These are phyloP conservation scores for Discoglossus pictus DNA, from an alignment of 2,797 vertebrate species.

Conservation along the genomic window DNA sequence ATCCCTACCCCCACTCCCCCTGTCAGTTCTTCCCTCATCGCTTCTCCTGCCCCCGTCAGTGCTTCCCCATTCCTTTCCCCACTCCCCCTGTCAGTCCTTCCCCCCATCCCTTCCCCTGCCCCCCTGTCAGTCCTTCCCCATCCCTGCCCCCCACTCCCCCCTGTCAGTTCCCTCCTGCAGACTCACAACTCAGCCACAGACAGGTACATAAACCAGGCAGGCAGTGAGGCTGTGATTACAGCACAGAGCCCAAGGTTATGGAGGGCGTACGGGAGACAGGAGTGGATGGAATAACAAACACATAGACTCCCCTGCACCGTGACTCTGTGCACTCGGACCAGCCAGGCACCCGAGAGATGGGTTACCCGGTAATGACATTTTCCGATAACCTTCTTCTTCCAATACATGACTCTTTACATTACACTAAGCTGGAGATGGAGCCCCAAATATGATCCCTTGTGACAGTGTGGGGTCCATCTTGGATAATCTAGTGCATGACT, in stretches of 20 bases:
- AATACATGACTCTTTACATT: no score
- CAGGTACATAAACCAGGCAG: constrained; percentile 50
- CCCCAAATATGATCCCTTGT: no score
- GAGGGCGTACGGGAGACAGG: constrained; percentile 34
- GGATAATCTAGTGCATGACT: no score
- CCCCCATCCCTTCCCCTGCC: background rate
- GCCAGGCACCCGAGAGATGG: constrained; percentile 15
- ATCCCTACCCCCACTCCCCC: constrained; percentile 46
- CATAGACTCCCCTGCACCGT: constrained; percentile 13
- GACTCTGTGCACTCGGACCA: constrained; percentile 1
- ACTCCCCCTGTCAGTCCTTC: background rate
- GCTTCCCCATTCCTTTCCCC: background rate
- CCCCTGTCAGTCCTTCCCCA: background rate
- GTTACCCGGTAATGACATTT: background rate
- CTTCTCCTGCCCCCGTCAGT: background rate
- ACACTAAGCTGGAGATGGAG: no score
- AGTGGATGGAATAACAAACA: constrained; percentile 45
- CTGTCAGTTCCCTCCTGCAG: constrained; percentile 31
- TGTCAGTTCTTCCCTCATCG: background rate
- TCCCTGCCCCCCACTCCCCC: constrained; percentile 2
- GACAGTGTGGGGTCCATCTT: no score
- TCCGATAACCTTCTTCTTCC: no score
- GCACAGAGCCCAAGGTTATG: constrained; percentile 42
- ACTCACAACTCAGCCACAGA: constrained; percentile 36
- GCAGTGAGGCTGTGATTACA: constrained; percentile 47